Evolutionary conservation across 2,888 invertebrate species (phyloP), one percentile per base, ranked within the genome.

Genomic region (Cartodere bifasciata): DNA sequence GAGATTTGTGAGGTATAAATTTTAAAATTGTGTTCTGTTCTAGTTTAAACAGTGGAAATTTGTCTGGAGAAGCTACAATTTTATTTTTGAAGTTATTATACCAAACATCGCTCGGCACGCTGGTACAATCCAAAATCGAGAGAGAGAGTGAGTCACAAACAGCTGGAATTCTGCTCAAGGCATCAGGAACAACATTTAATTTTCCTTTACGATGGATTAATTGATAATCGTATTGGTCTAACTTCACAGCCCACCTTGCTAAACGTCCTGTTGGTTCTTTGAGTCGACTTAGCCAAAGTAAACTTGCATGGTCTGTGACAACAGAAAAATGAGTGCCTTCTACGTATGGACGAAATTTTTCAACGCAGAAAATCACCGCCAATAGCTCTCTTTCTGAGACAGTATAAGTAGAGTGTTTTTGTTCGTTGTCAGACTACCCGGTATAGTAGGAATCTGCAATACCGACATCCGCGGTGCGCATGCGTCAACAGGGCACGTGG

Each of bases 1-100:
- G 28, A 5, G 29, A 16, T 7, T 34, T 28, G 6, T 23, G 22
- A 4, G 39, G 34, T 12, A 36, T 25, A 11, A 27, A 27, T 15
- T 40, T 37, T n/a, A n/a, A n/a, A n/a, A n/a, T n/a, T n/a, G n/a
- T n/a, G n/a, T n/a, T n/a, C n/a, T n/a, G n/a, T n/a, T n/a, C n/a
- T n/a, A n/a, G n/a, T n/a, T n/a, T n/a, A n/a, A n/a, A 15, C 13
- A 24, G 10, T 9, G 23, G 11, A 12, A 38, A 12, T 14, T n/a
- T n/a, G n/a, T n/a, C n/a, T n/a, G n/a, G n/a, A n/a, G n/a, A n/a
- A n/a, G n/a, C n/a, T n/a, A n/a, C n/a, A n/a, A n/a, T n/a, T n/a
- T n/a, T n/a, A n/a, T n/a, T n/a, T n/a, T n/a, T n/a, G n/a, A n/a
- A n/a, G n/a, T n/a, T n/a, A n/a, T n/a, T n/a, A n/a, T n/a, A n/a